phyloP scores from a whole-genome alignment of 2,113 vertebrate genomes.

The Lynx canadensis region DNA sequence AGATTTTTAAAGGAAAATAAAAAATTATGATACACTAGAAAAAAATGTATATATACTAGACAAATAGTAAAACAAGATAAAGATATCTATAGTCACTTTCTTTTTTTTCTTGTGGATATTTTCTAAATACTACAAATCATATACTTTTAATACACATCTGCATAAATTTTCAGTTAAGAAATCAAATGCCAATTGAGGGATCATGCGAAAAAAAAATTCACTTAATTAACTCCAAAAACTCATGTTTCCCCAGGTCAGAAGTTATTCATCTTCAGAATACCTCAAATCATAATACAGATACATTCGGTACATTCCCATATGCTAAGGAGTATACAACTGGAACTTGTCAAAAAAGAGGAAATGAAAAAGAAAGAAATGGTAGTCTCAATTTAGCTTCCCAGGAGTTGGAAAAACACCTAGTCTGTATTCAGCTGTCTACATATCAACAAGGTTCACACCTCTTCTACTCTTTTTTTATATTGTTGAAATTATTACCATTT shows the following conservation, averaged over 20 bases:
- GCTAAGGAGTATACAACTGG: not conserved
- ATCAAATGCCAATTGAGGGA: constrained; percentile 14
- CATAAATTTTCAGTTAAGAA: constrained; percentile 39
- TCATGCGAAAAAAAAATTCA: not conserved
- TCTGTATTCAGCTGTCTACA: not conserved
- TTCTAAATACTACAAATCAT: constrained; percentile 17
- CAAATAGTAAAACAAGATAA: not conserved
- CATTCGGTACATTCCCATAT: not conserved
- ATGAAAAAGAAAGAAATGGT: not conserved
- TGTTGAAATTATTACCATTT: constrained; percentile 23
- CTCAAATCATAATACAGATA: constrained; percentile 15
- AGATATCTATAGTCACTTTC: not conserved
- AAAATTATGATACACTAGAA: not conserved
- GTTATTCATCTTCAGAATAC: not conserved
- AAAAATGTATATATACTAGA: not conserved
- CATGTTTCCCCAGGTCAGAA: constrained; percentile 32
- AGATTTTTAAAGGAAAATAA: constrained; percentile 25
- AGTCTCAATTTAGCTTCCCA: not conserved
- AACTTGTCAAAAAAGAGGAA: not conserved
- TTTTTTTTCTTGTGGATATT: constrained; percentile 17
- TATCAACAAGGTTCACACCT: not conserved
- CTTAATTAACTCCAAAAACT: constrained; percentile 47
- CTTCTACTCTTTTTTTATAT: not conserved
- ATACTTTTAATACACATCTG: constrained; percentile 40
- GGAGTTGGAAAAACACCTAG: not conserved